Evolutionary conservation across 2,113 vertebrate genomes (phyloP).

Genomic region (Ovis canadensis): DNA sequence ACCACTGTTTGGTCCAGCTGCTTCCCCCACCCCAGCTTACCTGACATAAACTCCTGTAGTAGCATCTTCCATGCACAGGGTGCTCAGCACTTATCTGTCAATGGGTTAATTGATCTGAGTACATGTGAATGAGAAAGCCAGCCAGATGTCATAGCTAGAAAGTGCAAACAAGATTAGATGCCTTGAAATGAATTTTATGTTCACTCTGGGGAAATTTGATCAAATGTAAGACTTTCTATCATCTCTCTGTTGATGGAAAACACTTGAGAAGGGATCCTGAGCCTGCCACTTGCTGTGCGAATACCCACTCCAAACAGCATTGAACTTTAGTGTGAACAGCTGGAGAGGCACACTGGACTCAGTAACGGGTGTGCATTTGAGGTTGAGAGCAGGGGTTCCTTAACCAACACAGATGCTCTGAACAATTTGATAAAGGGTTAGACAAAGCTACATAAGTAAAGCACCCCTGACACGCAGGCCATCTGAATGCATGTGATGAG

Average conservation of each 20-base stretch:
- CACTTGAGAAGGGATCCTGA: background rate
- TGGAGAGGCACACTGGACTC: too few relatives aligned
- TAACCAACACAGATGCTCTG: background rate
- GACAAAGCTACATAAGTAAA: background rate
- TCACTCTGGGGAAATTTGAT: background rate
- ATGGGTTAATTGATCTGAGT: background rate
- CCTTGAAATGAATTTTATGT: background rate
- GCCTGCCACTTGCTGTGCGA: accelerated
- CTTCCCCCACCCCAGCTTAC: background rate
- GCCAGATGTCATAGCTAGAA: background rate
- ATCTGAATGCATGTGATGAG: background rate
- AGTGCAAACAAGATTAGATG: background rate
- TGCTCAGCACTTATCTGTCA: accelerated
- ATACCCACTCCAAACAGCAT: background rate
- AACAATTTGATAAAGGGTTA: background rate
- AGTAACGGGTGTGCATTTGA: background rate
- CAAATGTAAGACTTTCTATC: background rate
- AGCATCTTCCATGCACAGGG: accelerated
- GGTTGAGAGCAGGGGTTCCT: background rate
- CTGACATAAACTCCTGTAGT: background rate
- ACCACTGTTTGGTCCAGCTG: background rate
- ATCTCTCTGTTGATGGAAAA: background rate
- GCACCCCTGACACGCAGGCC: too few relatives aligned
- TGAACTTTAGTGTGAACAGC: background rate
- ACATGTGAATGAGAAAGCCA: background rate